Percentiles rank a stretch among this genome's conserved stretches.
phyloP scores from a whole-genome alignment of 2,888 invertebrate species.

The Cephalotes varians region DNA sequence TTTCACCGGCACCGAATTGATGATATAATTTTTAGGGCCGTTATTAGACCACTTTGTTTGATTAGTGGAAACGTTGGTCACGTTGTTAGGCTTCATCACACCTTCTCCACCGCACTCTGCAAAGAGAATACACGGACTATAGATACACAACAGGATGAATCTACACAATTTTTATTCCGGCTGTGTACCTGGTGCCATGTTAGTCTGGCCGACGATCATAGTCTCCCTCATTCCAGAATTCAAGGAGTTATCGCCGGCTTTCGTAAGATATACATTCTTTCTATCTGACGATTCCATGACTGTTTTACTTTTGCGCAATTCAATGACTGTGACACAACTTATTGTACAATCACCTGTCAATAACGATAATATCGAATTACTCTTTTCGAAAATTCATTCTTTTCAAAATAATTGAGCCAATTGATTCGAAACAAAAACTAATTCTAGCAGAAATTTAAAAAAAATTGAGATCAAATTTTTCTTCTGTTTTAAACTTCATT shows the following conservation, averaged over 20 bases:
- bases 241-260: conserved; percentile 69
- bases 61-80: conserved; percentile 72
- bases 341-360: conserved; percentile 17
- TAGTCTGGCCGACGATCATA: conserved; percentile 72
- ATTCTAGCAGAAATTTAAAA: neutral
- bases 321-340: neutral
- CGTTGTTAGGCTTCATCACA: conserved; percentile 73
- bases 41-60: conserved; percentile 72
- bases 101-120: conserved; percentile 70
- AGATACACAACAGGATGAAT: neutral
- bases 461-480: neutral
- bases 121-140: neutral
- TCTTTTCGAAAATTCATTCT: neutral
- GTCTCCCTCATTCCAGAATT: conserved; percentile 74
- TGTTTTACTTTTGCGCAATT: neutral
- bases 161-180: neutral
- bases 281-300: conserved; percentile 74
- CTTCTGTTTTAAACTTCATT: neutral
- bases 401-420: neutral
- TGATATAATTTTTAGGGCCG: conserved; percentile 72
- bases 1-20: conserved; percentile 73
- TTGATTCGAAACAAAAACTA: neutral
- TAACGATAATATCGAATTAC: conserved; percentile 6
- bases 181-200: conserved; percentile 69
- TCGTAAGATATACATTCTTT: conserved; percentile 74